Conservation (phyloP, 2,113 vertebrate genomes). For the Dermatemys mawii region DNA sequence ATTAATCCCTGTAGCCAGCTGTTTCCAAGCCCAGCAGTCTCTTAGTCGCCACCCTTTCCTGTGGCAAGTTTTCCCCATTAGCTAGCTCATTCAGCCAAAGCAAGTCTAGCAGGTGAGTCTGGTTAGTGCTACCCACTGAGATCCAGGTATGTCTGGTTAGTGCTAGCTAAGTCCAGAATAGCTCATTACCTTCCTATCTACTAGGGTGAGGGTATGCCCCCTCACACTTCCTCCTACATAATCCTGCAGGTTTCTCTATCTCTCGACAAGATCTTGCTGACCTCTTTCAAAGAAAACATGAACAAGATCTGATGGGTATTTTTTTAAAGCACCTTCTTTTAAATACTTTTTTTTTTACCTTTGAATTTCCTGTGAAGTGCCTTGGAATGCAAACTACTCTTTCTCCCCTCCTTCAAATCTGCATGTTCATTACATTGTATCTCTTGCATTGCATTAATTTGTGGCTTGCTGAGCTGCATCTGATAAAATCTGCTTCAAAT, state of each 20-base stretch:
- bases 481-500: conserved; percentile 13
- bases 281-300: neutral
- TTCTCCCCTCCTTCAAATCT: conserved; percentile 17
- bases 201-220: neutral
- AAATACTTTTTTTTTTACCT: neutral
- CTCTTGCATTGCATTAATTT: neutral
- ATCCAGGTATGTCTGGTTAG: too few species aligned
- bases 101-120: neutral
- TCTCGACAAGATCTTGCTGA: neutral
- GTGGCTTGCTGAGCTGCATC: neutral
- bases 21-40: neutral
- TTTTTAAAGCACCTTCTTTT: conserved; percentile 19
- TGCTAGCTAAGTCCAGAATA: neutral
- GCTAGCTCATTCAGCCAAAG: neutral
- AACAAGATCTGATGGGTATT: neutral
- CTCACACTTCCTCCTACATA: neutral
- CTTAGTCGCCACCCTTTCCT: neutral
- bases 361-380: neutral
- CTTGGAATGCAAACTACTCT: conserved; percentile 21
- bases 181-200: neutral
- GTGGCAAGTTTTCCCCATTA: neutral
- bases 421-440: conserved; percentile 10
- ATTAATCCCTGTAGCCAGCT: neutral
- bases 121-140: neutral
- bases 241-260: neutral